Conservation (phyloP, 1,140 invertebrate species). For the Drosophila seguyi region DNA sequence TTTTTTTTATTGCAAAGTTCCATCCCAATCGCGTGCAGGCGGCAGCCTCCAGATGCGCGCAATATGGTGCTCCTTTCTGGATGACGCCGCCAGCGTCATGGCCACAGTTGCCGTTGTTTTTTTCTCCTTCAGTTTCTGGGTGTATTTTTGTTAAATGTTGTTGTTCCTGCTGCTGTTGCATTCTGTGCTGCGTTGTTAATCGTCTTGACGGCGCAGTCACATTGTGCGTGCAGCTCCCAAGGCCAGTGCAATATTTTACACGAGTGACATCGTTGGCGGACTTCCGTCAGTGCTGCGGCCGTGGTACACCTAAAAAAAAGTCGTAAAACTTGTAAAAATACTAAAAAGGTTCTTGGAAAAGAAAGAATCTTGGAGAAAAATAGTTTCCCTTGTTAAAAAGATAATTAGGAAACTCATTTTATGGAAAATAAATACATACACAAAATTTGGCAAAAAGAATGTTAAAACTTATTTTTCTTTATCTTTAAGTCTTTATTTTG, state of each 20-base stretch:
- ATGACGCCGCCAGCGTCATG: slow-evolving; percentile 54
- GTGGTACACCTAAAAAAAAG: slow-evolving; percentile 3
- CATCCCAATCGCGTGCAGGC: slow-evolving; percentile 47
- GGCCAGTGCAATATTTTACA: slow-evolving; percentile 80
- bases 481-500: background rate
- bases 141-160: slow-evolving; percentile 28
- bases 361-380: too few relatives aligned
- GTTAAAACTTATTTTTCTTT: background rate
- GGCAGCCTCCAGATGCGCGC: slow-evolving; percentile 70
- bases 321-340: background rate
- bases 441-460: too few relatives aligned
- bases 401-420: too few relatives aligned
- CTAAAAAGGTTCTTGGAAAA: background rate
- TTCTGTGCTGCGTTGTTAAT: slow-evolving; percentile 64
- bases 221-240: slow-evolving; percentile 77
- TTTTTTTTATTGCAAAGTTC: background rate
- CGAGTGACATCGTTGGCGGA: slow-evolving; percentile 58
- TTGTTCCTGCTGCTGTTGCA: slow-evolving; percentile 10
- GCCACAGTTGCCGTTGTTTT: slow-evolving; percentile 53
- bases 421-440: too few relatives aligned
- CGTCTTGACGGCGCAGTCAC: slow-evolving; percentile 74
- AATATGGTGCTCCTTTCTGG: slow-evolving; percentile 73
- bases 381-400: too few relatives aligned
- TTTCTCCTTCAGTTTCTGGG: slow-evolving; percentile 19
- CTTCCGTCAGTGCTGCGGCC: slow-evolving; percentile 63